These are phyloP conservation scores for Lutraria rhynchaena DNA, from an alignment of 1,140 invertebrate genomes.

Conservation along the genomic window DNA sequence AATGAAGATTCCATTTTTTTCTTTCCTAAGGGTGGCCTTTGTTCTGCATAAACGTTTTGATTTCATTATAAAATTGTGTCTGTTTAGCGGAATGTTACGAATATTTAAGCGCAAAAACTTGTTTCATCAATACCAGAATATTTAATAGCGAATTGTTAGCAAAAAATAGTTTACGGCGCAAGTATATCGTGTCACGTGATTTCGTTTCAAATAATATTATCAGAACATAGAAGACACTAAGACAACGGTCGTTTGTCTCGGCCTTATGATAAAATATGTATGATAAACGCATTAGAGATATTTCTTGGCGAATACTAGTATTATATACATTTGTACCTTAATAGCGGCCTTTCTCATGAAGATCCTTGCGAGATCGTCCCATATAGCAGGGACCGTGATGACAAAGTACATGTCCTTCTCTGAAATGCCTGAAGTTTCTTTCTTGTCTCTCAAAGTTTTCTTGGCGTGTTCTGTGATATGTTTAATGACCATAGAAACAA, in stretches of 20 bases:
- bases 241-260: background rate
- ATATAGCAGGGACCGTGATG: slow-evolving; percentile 29
- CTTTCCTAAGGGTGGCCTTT: too few species aligned
- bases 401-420: slow-evolving; percentile 17
- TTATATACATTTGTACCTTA: background rate
- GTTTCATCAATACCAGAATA: too few species aligned
- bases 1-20: too few species aligned
- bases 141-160: too few species aligned
- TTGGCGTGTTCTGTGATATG: slow-evolving; percentile 13
- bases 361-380: slow-evolving; percentile 10
- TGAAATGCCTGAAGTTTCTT: background rate
- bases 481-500: slow-evolving; percentile 17
- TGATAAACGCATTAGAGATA: background rate
- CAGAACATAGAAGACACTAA: background rate
- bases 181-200: background rate
- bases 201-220: background rate
- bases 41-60: too few species aligned
- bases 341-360: slow-evolving; percentile 28
- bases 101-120: too few species aligned
- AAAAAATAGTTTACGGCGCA: too few species aligned
- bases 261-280: background rate
- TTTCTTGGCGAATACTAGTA: background rate
- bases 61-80: too few species aligned
- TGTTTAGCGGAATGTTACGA: too few species aligned
- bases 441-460: background rate